Percentiles rank a stretch among this genome's conserved stretches.
phyloP scores from a whole-genome alignment of 2,888 invertebrate species.

The Dynastes hyllus region DNA sequence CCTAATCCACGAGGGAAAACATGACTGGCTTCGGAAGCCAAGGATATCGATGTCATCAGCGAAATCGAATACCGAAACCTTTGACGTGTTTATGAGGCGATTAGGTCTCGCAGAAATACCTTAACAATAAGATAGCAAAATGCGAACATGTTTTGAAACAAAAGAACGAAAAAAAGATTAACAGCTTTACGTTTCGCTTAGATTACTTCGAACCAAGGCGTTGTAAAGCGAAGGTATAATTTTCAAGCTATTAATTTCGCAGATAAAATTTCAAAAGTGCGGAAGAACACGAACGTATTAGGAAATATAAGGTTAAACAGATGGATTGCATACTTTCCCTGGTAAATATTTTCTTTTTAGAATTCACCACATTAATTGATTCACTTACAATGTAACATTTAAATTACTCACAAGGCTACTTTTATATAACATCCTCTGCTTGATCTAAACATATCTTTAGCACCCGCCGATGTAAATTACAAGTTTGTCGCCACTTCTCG shows the following conservation, averaged over 20 bases:
- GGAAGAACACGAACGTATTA: not conserved
- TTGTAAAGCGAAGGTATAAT: not conserved
- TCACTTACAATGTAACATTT: too few species aligned
- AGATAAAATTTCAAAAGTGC: not conserved
- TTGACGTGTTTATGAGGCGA: slow-evolving; percentile 40
- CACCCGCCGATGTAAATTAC: not conserved
- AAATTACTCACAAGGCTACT: too few species aligned
- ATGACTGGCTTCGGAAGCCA: slow-evolving; percentile 43
- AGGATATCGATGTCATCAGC: slow-evolving; percentile 30
- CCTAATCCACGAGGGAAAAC: slow-evolving; percentile 25
- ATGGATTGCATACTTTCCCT: not conserved
- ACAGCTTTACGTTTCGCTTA: not conserved
- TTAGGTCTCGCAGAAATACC: slow-evolving; percentile 13
- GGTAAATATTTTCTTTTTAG: too few species aligned
- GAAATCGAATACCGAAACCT: slow-evolving; percentile 44
- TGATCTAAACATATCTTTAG: slow-evolving; percentile 11
- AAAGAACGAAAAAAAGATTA: slow-evolving; percentile 1
- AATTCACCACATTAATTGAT: too few species aligned
- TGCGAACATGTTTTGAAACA: not conserved
- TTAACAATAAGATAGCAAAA: not conserved
- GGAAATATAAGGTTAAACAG: not conserved
- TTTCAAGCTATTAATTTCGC: not conserved
- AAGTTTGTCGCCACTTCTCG: not conserved
- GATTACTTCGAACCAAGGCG: not conserved
- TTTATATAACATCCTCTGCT: not conserved